These are phyloP conservation scores for Grallaria varia DNA, from an alignment of 2,113 vertebrate genomes.

Conservation along the genomic window DNA sequence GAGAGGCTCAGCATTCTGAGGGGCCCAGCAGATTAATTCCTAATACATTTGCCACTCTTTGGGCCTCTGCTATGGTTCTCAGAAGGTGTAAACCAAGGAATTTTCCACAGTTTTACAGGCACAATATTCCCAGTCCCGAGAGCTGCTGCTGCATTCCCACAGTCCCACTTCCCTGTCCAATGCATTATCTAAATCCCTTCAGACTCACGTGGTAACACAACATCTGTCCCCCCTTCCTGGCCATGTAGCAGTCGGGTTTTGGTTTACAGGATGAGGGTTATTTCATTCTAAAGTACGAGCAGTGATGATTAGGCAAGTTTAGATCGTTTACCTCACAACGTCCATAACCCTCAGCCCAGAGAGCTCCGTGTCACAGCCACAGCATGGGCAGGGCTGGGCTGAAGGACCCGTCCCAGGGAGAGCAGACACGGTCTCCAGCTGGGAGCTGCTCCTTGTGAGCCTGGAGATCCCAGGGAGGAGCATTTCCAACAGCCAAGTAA, in stretches of 20 bases:
- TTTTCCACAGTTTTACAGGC: not conserved
- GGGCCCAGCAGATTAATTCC: not conserved
- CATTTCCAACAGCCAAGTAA: not conserved
- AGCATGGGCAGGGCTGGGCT: not conserved
- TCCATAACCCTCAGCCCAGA: not conserved
- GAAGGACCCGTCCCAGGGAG: not conserved
- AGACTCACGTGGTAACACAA: not conserved
- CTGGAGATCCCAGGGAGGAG: not conserved
- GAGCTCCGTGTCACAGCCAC: not conserved
- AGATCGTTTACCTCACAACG: not conserved
- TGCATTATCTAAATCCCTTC: not conserved
- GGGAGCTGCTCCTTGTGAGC: not conserved
- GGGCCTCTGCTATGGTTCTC: not conserved
- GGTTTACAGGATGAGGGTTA: not conserved
- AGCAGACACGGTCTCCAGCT: not conserved
- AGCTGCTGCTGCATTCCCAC: not conserved
- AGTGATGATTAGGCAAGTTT: not conserved
- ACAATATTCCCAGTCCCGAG: not conserved
- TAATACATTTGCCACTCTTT: not conserved
- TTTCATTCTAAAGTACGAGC: not conserved
- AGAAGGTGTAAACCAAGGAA: not conserved
- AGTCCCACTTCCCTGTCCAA: not conserved
- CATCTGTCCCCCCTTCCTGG: not conserved
- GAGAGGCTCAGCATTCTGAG: not conserved
- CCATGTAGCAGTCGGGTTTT: rapidly evolving